These are phyloP conservation scores for Turdus rufiventris DNA, from an alignment of 2,113 vertebrate genomes.

Conservation along the genomic window DNA sequence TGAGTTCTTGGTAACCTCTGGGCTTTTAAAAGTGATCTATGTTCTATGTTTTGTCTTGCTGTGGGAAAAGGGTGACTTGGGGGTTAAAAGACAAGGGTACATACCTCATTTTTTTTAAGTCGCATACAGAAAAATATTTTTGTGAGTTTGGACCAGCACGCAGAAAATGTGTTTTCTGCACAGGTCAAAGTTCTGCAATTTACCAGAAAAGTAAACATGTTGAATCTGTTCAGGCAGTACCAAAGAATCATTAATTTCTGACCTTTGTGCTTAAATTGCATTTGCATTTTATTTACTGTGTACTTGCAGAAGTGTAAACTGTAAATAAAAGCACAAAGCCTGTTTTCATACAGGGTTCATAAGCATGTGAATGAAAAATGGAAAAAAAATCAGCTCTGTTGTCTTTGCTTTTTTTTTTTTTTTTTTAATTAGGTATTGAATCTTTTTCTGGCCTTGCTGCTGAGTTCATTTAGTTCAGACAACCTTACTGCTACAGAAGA, in stretches of 20 bases:
- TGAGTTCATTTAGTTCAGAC: conserved; percentile 97
- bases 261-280: not conserved
- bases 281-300: not conserved
- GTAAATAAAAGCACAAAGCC: not conserved
- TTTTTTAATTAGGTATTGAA: conserved; percentile 84
- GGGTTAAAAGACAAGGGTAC: fast-evolving
- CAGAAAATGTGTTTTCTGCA: not conserved
- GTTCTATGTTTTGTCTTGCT: not conserved
- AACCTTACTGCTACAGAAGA: conserved; percentile 85
- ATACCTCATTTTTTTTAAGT: not conserved
- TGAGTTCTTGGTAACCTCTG: not conserved
- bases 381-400: not conserved
- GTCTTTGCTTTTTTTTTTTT: not conserved
- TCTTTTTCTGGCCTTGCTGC: conserved; percentile 91
- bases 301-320: not conserved
- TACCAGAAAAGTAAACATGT: not conserved
- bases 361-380: not conserved
- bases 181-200: not conserved
- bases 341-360: not conserved
- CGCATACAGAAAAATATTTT: fast-evolving
- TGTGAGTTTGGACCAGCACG: not conserved
- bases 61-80: not conserved
- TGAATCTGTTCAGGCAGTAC: not conserved
- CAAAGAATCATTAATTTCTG: not conserved
- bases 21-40: not conserved